phyloP scores from a whole-genome alignment of 2,797 vertebrate genomes.

The Saxicola maurus region DNA sequence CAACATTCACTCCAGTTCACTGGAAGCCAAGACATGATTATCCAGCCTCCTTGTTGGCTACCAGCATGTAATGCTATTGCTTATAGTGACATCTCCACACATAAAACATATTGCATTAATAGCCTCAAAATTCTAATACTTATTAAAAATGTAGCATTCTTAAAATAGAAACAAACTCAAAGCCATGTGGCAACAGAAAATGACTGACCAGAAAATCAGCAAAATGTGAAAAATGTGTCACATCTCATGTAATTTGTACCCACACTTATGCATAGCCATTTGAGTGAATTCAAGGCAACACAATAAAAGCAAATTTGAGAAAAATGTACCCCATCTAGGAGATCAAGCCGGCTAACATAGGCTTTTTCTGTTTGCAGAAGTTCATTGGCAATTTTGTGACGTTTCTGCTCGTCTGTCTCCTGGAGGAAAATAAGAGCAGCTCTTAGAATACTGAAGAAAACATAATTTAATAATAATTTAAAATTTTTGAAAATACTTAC shows the following conservation, averaged over 20 bases:
- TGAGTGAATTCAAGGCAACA: background rate
- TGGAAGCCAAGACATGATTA: background rate
- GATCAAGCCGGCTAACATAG: slow-evolving; percentile 87
- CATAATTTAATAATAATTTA: background rate
- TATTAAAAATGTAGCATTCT: background rate
- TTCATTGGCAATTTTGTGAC: slow-evolving; percentile 93
- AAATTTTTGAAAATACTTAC: background rate
- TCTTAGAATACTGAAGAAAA: background rate
- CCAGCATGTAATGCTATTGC: background rate
- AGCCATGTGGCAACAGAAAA: background rate
- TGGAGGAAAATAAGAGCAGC: slow-evolving; percentile 51
- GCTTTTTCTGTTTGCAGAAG: slow-evolving; percentile 95
- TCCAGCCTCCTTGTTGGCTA: background rate
- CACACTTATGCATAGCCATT: background rate
- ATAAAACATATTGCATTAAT: background rate
- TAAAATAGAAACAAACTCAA: background rate
- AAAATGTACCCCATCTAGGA: slow-evolving; percentile 86
- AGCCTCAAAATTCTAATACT: background rate
- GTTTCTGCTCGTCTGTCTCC: slow-evolving; percentile 95
- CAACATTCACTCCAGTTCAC: background rate
- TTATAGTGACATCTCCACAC: background rate
- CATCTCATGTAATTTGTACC: background rate
- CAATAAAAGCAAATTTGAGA: background rate
- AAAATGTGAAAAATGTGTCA: background rate
- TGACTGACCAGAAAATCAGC: background rate